phyloP scores from a whole-genome alignment of 2,888 invertebrate genomes.

The Empis livida region DNA sequence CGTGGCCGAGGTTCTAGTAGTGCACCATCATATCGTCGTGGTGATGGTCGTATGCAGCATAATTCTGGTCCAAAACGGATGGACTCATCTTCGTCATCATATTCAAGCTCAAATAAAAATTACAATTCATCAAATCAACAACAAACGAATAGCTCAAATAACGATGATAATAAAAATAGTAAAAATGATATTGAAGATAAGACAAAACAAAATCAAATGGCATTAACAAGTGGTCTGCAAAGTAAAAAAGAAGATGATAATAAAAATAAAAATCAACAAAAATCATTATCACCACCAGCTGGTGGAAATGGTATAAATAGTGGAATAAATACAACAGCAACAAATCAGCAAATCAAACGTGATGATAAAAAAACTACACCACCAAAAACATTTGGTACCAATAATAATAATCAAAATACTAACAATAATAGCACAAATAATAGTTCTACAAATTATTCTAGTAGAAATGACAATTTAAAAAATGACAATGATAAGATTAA shows the following conservation, averaged over 20 bases:
- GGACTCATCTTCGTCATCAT: conserved; percentile 50
- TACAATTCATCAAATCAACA: background rate
- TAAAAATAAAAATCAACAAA: conserved; percentile 16
- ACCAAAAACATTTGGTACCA: conserved; percentile 18
- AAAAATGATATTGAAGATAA: conserved; percentile 39
- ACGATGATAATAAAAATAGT: background rate
- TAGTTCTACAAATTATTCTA: conserved; percentile 4
- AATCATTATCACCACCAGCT: background rate
- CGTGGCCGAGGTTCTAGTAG: conserved; percentile 60
- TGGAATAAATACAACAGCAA: conserved; percentile 2
- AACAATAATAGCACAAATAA: conserved; percentile 15
- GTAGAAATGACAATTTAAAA: conserved; percentile 25
- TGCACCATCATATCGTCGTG: conserved; percentile 34
- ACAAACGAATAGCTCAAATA: background rate
- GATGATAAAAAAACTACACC: conserved; percentile 19
- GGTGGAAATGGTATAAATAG: too few species aligned
- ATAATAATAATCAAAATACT: conserved; percentile 12
- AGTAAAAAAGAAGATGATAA: conserved; percentile 20
- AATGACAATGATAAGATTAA: conserved; percentile 56
- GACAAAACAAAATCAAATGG: conserved; percentile 51
- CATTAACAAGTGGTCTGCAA: conserved; percentile 49
- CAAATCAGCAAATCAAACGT: conserved; percentile 8
- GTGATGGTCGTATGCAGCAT: conserved; percentile 24
- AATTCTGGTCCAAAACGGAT: conserved; percentile 46
- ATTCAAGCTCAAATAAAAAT: background rate